Evolutionary conservation across 2,797 vertebrate species (phyloP).

Genomic region (Enteromius argenteus): DNA sequence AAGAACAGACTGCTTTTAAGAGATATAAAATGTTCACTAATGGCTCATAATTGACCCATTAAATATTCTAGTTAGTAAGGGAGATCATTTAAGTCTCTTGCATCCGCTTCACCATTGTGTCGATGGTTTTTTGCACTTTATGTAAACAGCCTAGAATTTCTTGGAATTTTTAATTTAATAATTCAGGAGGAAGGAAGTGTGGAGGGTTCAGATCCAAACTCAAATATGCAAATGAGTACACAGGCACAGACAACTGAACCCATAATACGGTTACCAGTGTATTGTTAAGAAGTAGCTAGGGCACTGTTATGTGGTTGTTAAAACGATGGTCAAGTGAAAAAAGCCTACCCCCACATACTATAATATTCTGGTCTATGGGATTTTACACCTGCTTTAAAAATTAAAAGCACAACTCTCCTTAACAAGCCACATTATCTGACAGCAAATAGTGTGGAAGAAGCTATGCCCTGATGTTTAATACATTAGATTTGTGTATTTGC

Average conservation of each 20-base stretch:
- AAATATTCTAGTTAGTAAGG: not conserved
- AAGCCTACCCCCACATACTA: not conserved
- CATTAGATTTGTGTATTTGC: not conserved
- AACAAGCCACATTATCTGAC: not conserved
- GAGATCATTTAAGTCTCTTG: not conserved
- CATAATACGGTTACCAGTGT: not conserved
- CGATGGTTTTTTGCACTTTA: not conserved
- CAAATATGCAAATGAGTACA: not conserved
- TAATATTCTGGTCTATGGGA: not conserved
- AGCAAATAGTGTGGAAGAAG: not conserved
- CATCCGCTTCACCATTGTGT: not conserved
- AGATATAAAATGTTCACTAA: not conserved
- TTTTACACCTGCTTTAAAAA: conserved; percentile 3
- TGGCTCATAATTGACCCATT: not conserved
- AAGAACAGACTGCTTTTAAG: conserved; percentile 5
- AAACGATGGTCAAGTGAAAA: not conserved
- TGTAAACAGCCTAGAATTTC: not conserved
- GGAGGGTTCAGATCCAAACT: not conserved
- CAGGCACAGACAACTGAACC: not conserved
- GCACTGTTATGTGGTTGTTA: not conserved
- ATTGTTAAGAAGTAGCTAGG: not conserved
- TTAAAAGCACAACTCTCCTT: not conserved
- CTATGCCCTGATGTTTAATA: not conserved
- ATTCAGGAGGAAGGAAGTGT: not conserved
- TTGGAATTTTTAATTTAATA: not conserved